Evolutionary conservation across 2,888 invertebrate genomes (phyloP).

Genomic region (Coelinius sp.): DNA sequence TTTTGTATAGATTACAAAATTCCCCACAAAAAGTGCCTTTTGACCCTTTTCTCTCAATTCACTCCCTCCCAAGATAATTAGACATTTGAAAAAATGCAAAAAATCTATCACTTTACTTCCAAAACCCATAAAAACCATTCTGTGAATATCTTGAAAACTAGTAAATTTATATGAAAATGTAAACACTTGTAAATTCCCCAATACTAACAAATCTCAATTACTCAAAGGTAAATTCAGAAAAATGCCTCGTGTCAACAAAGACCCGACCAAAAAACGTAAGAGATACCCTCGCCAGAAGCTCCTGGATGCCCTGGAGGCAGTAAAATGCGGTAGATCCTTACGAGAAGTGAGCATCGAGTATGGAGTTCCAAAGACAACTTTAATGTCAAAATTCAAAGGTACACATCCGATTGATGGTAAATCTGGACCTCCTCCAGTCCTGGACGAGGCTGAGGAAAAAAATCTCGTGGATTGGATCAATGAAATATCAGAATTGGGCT

Average conservation of each 20-base stretch:
- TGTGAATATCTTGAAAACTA: no score
- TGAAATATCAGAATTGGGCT: conserved; percentile 52
- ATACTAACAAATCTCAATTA: no score
- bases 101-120: no score
- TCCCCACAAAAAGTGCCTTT: no score
- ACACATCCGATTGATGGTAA: conserved; percentile 44
- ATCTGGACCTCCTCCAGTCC: conserved; percentile 46
- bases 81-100: no score
- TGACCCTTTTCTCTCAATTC: no score
- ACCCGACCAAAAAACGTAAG: conserved; percentile 30
- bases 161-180: no score
- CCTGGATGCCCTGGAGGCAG: conserved; percentile 30
- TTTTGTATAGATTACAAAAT: no score
- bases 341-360: conserved; percentile 34
- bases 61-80: no score
- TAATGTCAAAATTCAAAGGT: conserved; percentile 43
- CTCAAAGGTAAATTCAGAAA: no score
- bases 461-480: conserved; percentile 51
- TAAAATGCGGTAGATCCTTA: conserved; percentile 30
- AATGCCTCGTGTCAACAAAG: conserved; percentile 4
- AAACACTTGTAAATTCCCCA: no score
- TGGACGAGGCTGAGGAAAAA: conserved; percentile 44
- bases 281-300: conserved; percentile 35
- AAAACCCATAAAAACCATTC: no score
- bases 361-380: conserved; percentile 43